Evolutionary conservation across 2,797 vertebrate species (phyloP), one percentile per base, ranked within the genome.

Genomic region (Thripadectes ignobilis): DNA sequence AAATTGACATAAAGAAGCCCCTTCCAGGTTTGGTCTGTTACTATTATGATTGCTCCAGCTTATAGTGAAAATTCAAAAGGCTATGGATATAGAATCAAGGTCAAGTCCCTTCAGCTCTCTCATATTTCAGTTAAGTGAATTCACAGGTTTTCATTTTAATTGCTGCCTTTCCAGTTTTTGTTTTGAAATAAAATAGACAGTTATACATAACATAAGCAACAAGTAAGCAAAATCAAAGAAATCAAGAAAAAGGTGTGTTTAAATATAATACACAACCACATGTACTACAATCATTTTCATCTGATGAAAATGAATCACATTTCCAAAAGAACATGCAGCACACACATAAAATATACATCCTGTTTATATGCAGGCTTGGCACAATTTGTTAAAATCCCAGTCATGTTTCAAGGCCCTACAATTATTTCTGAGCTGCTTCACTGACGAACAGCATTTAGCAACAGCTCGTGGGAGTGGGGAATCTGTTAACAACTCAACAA

Each of bases 241-340:
- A 91, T 69, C 13, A 91, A 84, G 32, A 59, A 34, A 85, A 91
- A 81, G 7, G 36, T 81, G 68, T 78, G 27, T 81, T 92, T 62
- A 57, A 85, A 74, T 88, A 82, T 43, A 86, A 84, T 49, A 82
- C 69, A 83, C 27, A 88, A 71, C 69, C 65, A 93, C 61, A 73
- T 4, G 29, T 83, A 95, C 30, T 93, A 88, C 48, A 83, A n/a
- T 57, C 34, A 88, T 92, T 92, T 95, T 95, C 89, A 92, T 80
- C 39, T 75, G 80, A 49, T 74, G 76, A 93, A 89, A 93, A 94
- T 80, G 79, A 36, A 13, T 71, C 59, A 52, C 62, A 22, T 95
- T 94, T 96, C 78, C 46, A 90, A 49, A 45, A 86, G 32, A 94
- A 81, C 95, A 96, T 97, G 88, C 95, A 96, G 63, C 67, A 61